Percentiles rank a stretch among this genome's conserved stretches.
phyloP scores from a whole-genome alignment of 2,888 invertebrate genomes.

The Thumatha senex region DNA sequence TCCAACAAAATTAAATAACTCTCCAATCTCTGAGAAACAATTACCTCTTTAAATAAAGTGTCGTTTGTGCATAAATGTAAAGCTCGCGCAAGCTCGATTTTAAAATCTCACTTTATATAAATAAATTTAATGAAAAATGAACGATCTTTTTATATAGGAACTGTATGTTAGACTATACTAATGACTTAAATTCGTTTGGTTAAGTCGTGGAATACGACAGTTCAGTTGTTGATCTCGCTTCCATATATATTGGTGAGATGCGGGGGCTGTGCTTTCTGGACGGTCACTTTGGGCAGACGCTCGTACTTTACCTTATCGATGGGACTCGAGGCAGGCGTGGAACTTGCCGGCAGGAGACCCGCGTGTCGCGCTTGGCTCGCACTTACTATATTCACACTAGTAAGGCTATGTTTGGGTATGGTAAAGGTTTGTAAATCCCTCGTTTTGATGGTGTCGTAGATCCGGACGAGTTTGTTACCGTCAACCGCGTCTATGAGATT shows the following conservation, averaged over 20 bases:
- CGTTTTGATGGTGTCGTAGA: conserved; percentile 69
- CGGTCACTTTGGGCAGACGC: conserved; percentile 61
- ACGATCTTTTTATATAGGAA: conserved; percentile 58
- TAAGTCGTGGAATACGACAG: conserved; percentile 21
- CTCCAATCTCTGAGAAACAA: conserved; percentile 37
- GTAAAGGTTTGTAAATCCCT: conserved; percentile 69
- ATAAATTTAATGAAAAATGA: conserved; percentile 31
- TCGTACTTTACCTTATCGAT: conserved; percentile 59
- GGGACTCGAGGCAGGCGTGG: conserved; percentile 70
- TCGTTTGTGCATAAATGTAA: conserved; percentile 41
- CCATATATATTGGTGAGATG: conserved; percentile 41
- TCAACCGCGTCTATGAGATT: conserved; percentile 55
- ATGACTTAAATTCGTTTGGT: conserved; percentile 65
- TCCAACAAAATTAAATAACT: conserved; percentile 42
- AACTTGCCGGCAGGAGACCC: conserved; percentile 77
- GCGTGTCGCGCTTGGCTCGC: conserved; percentile 43
- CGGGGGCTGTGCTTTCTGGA: conserved; percentile 48
- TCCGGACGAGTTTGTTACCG: conserved; percentile 67
- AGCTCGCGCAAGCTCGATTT: conserved; percentile 46
- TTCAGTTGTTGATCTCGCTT: conserved; percentile 42
- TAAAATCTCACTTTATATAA: conserved; percentile 30
- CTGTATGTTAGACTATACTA: conserved; percentile 60
- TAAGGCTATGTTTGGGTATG: conserved; percentile 68
- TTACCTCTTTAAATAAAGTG: conserved; percentile 34
- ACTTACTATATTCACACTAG: conserved; percentile 55